phyloP scores from a whole-genome alignment of 2,888 invertebrate genomes.

The Leucophora obtusa region DNA sequence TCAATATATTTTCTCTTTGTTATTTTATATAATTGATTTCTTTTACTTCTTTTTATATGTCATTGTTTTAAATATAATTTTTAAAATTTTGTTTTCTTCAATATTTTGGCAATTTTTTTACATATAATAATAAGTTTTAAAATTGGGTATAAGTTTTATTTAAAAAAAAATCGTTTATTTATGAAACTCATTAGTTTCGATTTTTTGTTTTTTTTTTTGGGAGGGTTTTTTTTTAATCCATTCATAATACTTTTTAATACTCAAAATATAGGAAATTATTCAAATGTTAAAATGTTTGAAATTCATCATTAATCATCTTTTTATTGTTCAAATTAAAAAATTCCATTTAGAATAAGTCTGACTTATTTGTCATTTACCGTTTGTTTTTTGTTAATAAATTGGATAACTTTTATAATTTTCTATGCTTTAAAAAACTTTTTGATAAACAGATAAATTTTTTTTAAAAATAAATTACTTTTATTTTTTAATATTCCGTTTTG shows the following conservation, averaged over 20 bases:
- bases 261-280: too few species aligned
- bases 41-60: constrained; percentile 65
- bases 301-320: too few species aligned
- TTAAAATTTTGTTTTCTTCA: constrained; percentile 22
- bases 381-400: too few species aligned
- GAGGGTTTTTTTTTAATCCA: neutral
- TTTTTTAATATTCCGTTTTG: too few species aligned
- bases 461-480: too few species aligned
- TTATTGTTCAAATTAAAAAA: too few species aligned
- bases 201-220: constrained; percentile 11
- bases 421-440: too few species aligned
- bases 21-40: constrained; percentile 57
- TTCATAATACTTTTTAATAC: neutral
- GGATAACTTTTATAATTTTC: too few species aligned
- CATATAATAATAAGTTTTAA: constrained; percentile 22
- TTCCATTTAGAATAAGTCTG: too few species aligned
- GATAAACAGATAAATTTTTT: too few species aligned
- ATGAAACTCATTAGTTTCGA: constrained; percentile 40
- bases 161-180: constrained; percentile 39
- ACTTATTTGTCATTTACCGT: too few species aligned
- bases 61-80: constrained; percentile 65
- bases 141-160: constrained; percentile 10
- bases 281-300: too few species aligned
- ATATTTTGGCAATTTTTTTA: constrained; percentile 44
- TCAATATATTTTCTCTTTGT: constrained; percentile 55